Conservation (phyloP, 2,113 vertebrate species). For the Anseranas semipalmata region DNA sequence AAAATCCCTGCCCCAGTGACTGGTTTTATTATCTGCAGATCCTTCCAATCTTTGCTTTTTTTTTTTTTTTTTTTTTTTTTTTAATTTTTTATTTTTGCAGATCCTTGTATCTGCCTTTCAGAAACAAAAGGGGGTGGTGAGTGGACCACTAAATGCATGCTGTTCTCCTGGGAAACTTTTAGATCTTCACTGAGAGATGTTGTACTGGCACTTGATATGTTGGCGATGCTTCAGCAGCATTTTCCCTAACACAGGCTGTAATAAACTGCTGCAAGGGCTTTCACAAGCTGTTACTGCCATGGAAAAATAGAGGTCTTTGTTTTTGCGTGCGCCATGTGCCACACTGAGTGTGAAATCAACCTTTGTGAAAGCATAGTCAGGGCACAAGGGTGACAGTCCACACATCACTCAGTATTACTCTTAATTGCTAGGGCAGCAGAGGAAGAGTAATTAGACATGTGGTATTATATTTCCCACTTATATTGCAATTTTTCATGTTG, state of each 20-base stretch:
- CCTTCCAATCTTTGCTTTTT: neutral
- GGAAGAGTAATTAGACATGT: slow-evolving; percentile 43
- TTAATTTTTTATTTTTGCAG: neutral
- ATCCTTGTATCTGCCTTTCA: neutral
- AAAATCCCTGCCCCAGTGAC: neutral
- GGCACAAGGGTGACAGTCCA: neutral
- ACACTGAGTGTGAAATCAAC: neutral
- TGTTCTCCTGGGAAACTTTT: neutral
- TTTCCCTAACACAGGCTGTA: neutral
- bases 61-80: neutral
- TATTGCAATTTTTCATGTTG: slow-evolving; percentile 6
- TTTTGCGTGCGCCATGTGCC: neutral
- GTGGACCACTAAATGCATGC: neutral
- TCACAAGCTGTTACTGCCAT: neutral
- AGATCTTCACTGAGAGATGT: neutral
- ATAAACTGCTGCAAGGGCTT: neutral
- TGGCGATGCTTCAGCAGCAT: neutral
- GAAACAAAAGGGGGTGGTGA: neutral
- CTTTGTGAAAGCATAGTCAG: neutral
- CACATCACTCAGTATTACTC: neutral
- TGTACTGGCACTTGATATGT: neutral
- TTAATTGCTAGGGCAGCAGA: slow-evolving; percentile 56
- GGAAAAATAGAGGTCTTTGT: neutral
- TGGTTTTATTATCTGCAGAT: neutral
- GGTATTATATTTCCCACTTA: slow-evolving; percentile 29